Evolutionary conservation across 2,113 vertebrate genomes (phyloP).

Genomic region (Stomatorhinus ivindoensis): DNA sequence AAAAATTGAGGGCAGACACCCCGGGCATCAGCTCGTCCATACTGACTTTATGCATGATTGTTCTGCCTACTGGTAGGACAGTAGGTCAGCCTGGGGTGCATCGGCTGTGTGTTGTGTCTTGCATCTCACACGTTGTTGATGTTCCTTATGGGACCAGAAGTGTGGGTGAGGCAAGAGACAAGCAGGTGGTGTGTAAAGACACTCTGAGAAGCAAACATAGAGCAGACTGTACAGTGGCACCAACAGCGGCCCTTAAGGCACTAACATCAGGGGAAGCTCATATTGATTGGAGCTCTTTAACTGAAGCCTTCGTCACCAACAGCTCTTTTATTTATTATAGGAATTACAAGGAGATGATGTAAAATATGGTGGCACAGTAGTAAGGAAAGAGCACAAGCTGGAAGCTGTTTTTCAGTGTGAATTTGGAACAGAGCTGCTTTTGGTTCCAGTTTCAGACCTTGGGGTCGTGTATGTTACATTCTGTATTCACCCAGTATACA

Average conservation of each 20-base stretch:
- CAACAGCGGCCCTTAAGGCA: neutral
- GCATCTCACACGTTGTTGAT: neutral
- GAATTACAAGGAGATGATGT: neutral
- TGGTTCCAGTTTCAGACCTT: neutral
- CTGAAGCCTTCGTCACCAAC: neutral
- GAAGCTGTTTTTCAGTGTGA: neutral
- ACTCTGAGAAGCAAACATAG: neutral
- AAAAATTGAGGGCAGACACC: neutral
- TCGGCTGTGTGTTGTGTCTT: neutral
- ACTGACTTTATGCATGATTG: neutral
- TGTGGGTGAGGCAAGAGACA: neutral
- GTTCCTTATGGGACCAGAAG: neutral
- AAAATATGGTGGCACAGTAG: neutral
- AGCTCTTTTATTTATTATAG: neutral
- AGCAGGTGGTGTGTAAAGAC: neutral
- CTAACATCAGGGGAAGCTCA: neutral
- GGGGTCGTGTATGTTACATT: neutral
- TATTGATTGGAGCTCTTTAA: neutral
- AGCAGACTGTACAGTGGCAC: neutral
- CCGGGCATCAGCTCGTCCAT: neutral
- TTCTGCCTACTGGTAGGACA: neutral
- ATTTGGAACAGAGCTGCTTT: neutral
- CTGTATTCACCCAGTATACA: neutral
- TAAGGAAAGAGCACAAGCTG: neutral
- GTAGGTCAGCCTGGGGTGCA: neutral